These are phyloP conservation scores for Neoarius graeffei DNA, from an alignment of 2,113 vertebrate species.

Conservation along the genomic window DNA sequence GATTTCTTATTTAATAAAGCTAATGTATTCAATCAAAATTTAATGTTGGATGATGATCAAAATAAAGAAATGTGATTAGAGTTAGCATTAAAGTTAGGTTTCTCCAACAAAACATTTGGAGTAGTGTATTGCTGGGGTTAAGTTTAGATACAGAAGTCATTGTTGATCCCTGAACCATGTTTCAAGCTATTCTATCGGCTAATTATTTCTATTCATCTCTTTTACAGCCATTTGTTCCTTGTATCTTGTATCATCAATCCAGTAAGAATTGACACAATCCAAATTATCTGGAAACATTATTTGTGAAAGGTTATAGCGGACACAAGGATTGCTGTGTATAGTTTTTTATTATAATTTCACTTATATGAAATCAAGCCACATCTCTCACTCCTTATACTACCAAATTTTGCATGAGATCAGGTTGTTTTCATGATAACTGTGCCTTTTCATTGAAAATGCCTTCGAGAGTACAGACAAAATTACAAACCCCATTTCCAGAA, in stretches of 20 bases:
- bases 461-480: neutral
- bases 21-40: constrained; percentile 25
- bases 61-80: constrained; percentile 60
- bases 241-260: neutral
- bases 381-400: neutral
- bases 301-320: neutral
- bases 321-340: neutral
- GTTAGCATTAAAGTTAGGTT: constrained; percentile 13
- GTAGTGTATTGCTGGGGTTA: neutral
- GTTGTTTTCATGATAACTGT: neutral
- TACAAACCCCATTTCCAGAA: too few species aligned
- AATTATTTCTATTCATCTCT: neutral
- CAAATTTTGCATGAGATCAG: neutral
- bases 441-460: neutral
- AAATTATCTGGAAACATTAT: neutral
- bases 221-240: constrained; percentile 7
- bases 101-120: constrained; percentile 4
- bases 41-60: constrained; percentile 63
- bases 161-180: neutral
- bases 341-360: neutral
- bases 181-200: neutral
- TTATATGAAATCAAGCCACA: neutral
- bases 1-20: constrained; percentile 50
- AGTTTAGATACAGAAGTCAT: constrained; percentile 22
- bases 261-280: too few species aligned